A percentile compares a stretch with the other conserved stretches of the same genome.
These are phyloP conservation scores for Furnarius figulus DNA, from an alignment of 2,113 vertebrate species.

Conservation along the genomic window DNA sequence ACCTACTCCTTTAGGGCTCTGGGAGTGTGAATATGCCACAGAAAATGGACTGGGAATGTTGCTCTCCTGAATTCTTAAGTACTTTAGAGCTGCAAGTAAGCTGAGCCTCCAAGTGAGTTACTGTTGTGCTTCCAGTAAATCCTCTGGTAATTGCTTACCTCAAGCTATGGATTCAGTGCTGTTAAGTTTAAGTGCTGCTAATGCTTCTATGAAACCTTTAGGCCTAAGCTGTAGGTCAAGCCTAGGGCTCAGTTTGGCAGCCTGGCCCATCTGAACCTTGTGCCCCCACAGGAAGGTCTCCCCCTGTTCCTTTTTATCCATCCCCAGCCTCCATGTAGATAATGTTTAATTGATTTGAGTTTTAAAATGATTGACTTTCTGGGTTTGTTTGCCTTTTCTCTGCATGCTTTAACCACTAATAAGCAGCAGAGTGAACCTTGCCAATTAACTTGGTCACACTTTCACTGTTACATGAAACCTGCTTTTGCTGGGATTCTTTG, in stretches of 20 bases:
- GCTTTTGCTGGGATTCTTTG: background rate
- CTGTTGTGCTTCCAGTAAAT: background rate
- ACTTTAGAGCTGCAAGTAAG: background rate
- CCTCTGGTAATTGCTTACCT: background rate
- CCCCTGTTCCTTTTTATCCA: background rate
- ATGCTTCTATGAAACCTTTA: background rate
- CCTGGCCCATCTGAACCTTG: background rate
- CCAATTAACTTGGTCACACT: background rate
- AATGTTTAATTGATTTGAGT: background rate
- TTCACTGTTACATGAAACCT: background rate
- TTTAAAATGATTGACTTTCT: background rate
- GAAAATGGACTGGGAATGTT: background rate
- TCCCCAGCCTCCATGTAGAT: rapidly evolving
- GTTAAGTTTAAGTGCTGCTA: background rate
- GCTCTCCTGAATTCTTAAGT: background rate
- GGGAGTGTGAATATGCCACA: background rate
- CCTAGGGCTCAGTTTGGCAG: background rate
- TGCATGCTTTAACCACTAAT: background rate
- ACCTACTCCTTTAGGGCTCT: background rate
- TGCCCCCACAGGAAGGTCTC: background rate
- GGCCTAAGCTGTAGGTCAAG: background rate
- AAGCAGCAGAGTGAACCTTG: background rate
- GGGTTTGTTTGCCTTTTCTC: background rate
- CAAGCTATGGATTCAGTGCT: background rate
- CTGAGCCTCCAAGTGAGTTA: background rate